Evolutionary conservation across 2,113 vertebrate species (phyloP).

Genomic region (Ameiurus melas): DNA sequence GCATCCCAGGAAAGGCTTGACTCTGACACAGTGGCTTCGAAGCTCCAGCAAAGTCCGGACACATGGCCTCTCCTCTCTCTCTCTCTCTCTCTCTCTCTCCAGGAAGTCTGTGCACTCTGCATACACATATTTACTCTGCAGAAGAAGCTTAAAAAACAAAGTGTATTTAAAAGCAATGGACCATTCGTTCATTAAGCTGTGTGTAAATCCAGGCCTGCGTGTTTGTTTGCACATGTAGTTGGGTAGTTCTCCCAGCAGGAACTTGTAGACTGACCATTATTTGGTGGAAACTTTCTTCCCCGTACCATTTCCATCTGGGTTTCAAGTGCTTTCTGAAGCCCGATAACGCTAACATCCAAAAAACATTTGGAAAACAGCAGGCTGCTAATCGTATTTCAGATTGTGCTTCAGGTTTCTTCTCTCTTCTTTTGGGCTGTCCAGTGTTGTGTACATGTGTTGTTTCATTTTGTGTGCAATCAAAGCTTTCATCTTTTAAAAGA

Average conservation of each 20-base stretch:
- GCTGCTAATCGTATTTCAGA: not conserved
- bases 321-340: conserved; percentile 17
- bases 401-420: not conserved
- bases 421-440: not conserved
- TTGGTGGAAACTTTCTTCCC: conserved; percentile 27
- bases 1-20: not conserved
- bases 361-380: not conserved
- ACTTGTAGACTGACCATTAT: conserved; percentile 40
- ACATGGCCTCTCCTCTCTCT: not conserved
- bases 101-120: not conserved
- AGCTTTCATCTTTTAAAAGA: conserved; percentile 16
- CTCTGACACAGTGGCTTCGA: not conserved
- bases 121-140: not conserved
- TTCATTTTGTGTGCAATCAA: not conserved
- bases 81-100: not conserved
- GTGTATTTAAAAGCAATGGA: not conserved
- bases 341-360: conserved; percentile 22
- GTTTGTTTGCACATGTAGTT: not conserved
- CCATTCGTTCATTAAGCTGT: not conserved
- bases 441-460: not conserved
- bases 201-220: not conserved
- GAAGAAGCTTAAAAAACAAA: not conserved
- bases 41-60: not conserved
- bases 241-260: conserved; percentile 24
- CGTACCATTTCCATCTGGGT: conserved; percentile 30